Evolutionary conservation across 2,888 invertebrate species (phyloP), one percentile per base, ranked within the genome.

Genomic region (Kuschelorhynchus macadamiae): DNA sequence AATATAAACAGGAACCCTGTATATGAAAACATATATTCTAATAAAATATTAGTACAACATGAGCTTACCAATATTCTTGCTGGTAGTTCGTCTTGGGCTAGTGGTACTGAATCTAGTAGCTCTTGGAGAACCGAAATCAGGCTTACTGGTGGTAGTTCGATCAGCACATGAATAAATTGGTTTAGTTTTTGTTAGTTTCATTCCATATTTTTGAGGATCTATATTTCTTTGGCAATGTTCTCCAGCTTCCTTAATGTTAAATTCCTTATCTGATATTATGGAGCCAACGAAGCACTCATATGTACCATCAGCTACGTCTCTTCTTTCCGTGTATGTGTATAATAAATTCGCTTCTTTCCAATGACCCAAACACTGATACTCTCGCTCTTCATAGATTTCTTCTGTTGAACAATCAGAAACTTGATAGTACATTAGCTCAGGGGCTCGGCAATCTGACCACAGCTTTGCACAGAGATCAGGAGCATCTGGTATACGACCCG

Each of bases 241-340:
- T 0, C 90, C 90, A 18, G 90, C 90, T 82, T 90, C 90, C 76
- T 87, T 88, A 64, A 90, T 90, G 76, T 86, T 88, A 71, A 90
- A 88, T 73, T 88, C 87, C 39, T 86, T 86, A 33, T 87, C 86
- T 16, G 86, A 85, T 11, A 87, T 84, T 55, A 88, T 88, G 14
- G 86, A 82, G 8, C 90, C 90, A 18, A 90, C 89, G 77, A 90
- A 90, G 77, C 90, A 90, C 80, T 90, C 90, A 76, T 88, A 89
- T 0, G 86, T 85, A 46, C 85, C 85, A 1, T 85, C 85, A 16
- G 85, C 85, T 47, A 87, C 84, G 75, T 90, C 90, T 64, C 86
- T 85, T 71, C 90, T 83, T 83, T 88, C 87, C 0, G 90, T 90
- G 78, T 89, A 90, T 0, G 90, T 88, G 75, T 89, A 90, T 65